Percentiles rank a stretch among this genome's conserved stretches.
These are phyloP conservation scores for Leptodactylus fallax DNA, from an alignment of 2,797 vertebrate genomes.

Conservation along the genomic window DNA sequence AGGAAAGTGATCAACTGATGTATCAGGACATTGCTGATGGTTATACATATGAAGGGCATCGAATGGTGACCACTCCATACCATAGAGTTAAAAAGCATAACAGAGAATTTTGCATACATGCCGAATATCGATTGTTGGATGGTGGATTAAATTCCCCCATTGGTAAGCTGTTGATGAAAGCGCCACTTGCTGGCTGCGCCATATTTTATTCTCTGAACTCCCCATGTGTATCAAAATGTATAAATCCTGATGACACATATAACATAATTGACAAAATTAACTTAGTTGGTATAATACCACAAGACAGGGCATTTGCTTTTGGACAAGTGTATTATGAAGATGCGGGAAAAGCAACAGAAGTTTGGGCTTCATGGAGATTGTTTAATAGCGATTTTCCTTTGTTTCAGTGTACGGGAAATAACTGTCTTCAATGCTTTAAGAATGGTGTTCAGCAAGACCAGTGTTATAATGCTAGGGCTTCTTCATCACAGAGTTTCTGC, in stretches of 20 bases:
- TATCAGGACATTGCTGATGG: no score
- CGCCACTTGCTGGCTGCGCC: neutral
- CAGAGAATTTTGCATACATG: neutral
- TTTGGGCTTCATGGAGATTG: neutral
- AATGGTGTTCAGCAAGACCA: no score
- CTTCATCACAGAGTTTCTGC: no score
- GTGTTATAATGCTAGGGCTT: no score
- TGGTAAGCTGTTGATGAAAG: neutral
- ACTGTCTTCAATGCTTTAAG: neutral
- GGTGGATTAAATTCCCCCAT: neutral
- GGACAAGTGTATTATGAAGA: neutral
- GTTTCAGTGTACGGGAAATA: neutral
- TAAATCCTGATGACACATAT: neutral
- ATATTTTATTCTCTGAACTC: conserved; percentile 12
- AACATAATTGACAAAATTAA: neutral
- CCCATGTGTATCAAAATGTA: neutral
- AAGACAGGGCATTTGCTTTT: neutral
- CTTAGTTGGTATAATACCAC: no score
- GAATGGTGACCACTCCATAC: neutral
- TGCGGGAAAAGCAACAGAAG: neutral
- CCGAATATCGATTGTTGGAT: neutral
- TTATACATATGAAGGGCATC: neutral
- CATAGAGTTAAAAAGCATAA: no score
- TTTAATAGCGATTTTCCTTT: neutral
- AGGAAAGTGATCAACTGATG: no score